These are phyloP conservation scores for Xanthostigma xanthostigma DNA, from an alignment of 2,888 invertebrate species.

Conservation along the genomic window DNA sequence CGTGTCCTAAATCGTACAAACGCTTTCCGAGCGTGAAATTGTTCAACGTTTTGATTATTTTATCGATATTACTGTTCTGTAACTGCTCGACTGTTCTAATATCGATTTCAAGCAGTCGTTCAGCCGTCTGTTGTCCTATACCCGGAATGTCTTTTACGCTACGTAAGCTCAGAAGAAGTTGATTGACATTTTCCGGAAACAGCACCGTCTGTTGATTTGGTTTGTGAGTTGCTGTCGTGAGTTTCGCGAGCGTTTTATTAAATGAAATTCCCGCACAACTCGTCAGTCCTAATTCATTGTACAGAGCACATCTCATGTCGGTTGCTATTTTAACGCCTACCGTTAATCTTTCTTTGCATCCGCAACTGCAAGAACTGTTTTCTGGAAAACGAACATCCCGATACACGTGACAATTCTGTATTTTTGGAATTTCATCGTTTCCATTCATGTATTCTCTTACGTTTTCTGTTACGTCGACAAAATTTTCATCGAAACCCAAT, in stretches of 20 bases:
- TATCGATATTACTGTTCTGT: slow-evolving; percentile 43
- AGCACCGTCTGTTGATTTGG: slow-evolving; percentile 72
- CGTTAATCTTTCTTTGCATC: slow-evolving; percentile 52
- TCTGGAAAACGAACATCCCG: slow-evolving; percentile 28
- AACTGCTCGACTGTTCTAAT: slow-evolving; percentile 53
- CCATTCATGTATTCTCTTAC: slow-evolving; percentile 35
- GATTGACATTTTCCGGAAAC: slow-evolving; percentile 49
- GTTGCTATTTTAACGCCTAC: slow-evolving; percentile 60
- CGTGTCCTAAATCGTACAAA: slow-evolving; percentile 54
- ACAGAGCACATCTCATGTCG: slow-evolving; percentile 56
- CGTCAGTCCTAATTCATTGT: slow-evolving; percentile 53
- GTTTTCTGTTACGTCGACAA: slow-evolving; percentile 59
- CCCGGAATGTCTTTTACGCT: slow-evolving; percentile 54
- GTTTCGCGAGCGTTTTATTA: slow-evolving; percentile 71
- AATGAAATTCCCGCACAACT: slow-evolving; percentile 72
- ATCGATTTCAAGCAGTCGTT: slow-evolving; percentile 46
- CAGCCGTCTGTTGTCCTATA: slow-evolving; percentile 56
- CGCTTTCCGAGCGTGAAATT: slow-evolving; percentile 53
- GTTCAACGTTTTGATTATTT: slow-evolving; percentile 33
- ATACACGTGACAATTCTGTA: slow-evolving; percentile 41
- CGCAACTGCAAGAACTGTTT: slow-evolving; percentile 48
- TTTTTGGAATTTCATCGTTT: slow-evolving; percentile 15
- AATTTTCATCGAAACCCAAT: slow-evolving; percentile 76
- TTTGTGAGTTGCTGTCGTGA: slow-evolving; percentile 56
- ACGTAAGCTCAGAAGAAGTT: slow-evolving; percentile 48